Percentiles rank a stretch among this genome's conserved stretches.
These are phyloP conservation scores for Menura novaehollandiae DNA, from an alignment of 2,113 vertebrate genomes.

Conservation along the genomic window DNA sequence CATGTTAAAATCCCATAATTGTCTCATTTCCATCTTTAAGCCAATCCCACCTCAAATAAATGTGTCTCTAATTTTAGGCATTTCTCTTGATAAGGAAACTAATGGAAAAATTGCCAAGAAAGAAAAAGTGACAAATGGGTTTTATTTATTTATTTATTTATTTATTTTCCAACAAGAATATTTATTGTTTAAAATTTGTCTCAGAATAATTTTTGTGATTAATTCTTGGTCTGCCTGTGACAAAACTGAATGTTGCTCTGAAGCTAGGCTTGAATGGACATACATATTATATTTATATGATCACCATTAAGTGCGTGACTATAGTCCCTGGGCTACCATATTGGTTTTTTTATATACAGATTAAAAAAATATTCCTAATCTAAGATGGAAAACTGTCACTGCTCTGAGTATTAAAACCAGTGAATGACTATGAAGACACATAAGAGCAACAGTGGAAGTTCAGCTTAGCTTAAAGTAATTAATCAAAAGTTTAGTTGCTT, in stretches of 20 bases:
- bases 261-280: neutral
- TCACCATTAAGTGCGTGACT: neutral
- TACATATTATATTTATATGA: neutral
- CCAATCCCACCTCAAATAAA: neutral
- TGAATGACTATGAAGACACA: neutral
- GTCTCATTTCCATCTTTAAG: neutral
- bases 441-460: neutral
- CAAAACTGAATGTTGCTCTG: neutral
- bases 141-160: neutral
- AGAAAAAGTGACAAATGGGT: neutral
- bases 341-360: neutral
- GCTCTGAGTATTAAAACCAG: neutral
- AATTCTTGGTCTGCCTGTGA: neutral
- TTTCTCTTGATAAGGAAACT: neutral
- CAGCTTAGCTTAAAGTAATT: neutral
- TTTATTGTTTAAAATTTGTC: neutral
- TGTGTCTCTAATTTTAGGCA: neutral
- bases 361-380: neutral
- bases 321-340: neutral
- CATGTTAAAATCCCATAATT: neutral
- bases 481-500: neutral
- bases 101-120: neutral
- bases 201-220: neutral
- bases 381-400: neutral
- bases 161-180: neutral